Conservation (phyloP, 92 coral and sea anemone genomes). For the Actinostola sp. region DNA sequence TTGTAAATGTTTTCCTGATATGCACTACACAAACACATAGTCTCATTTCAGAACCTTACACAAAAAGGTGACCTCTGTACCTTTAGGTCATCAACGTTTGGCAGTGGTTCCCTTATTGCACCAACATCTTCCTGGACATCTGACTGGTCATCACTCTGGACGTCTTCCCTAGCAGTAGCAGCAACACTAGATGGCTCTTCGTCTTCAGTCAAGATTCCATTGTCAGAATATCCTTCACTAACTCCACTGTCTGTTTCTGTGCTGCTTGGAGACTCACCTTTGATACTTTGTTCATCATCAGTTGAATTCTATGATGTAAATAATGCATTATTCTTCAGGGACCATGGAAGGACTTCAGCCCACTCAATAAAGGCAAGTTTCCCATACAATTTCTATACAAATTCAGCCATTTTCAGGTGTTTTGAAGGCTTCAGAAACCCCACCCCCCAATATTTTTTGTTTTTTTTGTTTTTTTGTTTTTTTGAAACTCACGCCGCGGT, state of each 20-base stretch:
- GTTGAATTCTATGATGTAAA: constrained; percentile 18
- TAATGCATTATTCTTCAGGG: too few relatives aligned
- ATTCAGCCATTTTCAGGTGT: too few relatives aligned
- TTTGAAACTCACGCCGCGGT: too few relatives aligned
- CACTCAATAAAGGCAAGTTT: too few relatives aligned
- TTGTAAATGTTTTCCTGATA: too few relatives aligned
- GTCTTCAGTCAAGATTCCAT: constrained; percentile 82
- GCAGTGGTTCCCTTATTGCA: constrained; percentile 28
- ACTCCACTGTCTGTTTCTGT: constrained; percentile 99
- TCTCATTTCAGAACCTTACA: not conserved
- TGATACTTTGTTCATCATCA: constrained; percentile 73
- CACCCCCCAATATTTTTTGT: too few relatives aligned
- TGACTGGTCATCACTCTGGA: constrained; percentile 32
- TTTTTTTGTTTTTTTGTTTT: too few relatives aligned
- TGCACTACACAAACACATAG: too few relatives aligned
- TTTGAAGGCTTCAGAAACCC: too few relatives aligned
- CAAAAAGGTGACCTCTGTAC: not conserved
- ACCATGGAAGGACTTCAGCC: too few relatives aligned
- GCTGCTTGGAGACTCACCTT: constrained; percentile 90
- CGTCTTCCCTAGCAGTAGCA: constrained; percentile 9
- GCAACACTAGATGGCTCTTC: constrained; percentile 50
- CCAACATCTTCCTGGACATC: constrained; percentile 45
- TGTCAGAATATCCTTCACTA: constrained; percentile 91
- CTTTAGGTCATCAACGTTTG: constrained; percentile 16
- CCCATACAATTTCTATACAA: too few relatives aligned